These are phyloP conservation scores for Lathronympha strigana DNA, from an alignment of 2,888 invertebrate species.

Conservation along the genomic window DNA sequence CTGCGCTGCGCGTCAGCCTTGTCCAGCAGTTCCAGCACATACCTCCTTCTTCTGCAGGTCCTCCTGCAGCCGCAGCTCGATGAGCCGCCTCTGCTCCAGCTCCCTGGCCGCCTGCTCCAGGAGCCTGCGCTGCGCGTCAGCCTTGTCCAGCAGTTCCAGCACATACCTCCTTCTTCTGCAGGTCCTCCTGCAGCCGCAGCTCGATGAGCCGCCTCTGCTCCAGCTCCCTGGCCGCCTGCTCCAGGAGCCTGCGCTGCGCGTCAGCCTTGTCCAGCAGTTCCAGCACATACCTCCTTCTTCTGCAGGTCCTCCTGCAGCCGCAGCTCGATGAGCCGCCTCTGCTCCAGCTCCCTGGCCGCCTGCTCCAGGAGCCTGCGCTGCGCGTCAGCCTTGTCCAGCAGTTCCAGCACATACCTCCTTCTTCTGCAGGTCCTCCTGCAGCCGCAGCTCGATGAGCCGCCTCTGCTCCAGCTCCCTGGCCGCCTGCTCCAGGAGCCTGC, in stretches of 20 bases:
- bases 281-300: conserved; percentile 83
- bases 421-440: conserved; percentile 89
- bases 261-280: too few relatives aligned
- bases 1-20: conserved; percentile 97
- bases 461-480: conserved; percentile 64
- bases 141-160: too few relatives aligned
- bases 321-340: too few relatives aligned
- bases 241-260: not conserved
- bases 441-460: conserved; percentile 62
- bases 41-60: conserved; percentile 3
- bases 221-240: conserved; percentile 86
- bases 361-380: conserved; percentile 10
- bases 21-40: conserved; percentile 96
- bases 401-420: conserved; percentile 84
- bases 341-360: conserved; percentile 89
- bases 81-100: conserved; percentile 1
- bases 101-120: conserved; percentile 6
- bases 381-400: conserved; percentile 17
- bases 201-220: too few relatives aligned
- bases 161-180: conserved; percentile 88
- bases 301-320: conserved; percentile 91
- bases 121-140: not conserved
- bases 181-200: conserved; percentile 89
- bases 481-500: conserved; percentile 88
- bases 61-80: not conserved